These are phyloP conservation scores for Prunella himalayana DNA, from an alignment of 2,113 vertebrate species.

Conservation along the genomic window DNA sequence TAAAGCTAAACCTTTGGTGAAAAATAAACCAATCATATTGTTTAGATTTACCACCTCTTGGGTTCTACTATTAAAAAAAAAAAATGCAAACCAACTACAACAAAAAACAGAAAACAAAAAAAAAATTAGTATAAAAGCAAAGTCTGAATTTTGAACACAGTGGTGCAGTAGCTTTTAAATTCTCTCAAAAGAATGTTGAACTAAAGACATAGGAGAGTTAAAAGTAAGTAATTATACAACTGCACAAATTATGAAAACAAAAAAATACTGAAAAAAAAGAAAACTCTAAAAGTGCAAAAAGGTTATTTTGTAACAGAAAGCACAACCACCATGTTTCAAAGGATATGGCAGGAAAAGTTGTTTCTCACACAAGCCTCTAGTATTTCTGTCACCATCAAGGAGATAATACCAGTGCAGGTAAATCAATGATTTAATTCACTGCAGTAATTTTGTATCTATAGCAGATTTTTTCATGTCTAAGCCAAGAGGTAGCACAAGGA, in stretches of 20 bases:
- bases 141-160: background rate
- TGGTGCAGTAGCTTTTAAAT: background rate
- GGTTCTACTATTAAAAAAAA: background rate
- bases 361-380: background rate
- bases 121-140: fast-evolving
- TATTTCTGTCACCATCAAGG: background rate
- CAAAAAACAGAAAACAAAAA: background rate
- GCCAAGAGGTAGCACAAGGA: background rate
- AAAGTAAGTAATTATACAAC: background rate
- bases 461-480: background rate
- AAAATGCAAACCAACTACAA: too few species aligned
- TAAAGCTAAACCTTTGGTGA: background rate
- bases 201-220: background rate
- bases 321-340: background rate
- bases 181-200: background rate
- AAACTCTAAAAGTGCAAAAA: background rate
- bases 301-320: background rate
- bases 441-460: background rate
- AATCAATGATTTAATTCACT: background rate
- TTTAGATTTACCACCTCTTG: background rate
- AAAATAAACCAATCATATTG: background rate
- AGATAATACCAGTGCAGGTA: background rate
- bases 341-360: fast-evolving
- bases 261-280: background rate
- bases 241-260: background rate